Evolutionary conservation across 2,797 vertebrate species (phyloP), one percentile per base, ranked within the genome.

Genomic region (Notamacropus eugenii): DNA sequence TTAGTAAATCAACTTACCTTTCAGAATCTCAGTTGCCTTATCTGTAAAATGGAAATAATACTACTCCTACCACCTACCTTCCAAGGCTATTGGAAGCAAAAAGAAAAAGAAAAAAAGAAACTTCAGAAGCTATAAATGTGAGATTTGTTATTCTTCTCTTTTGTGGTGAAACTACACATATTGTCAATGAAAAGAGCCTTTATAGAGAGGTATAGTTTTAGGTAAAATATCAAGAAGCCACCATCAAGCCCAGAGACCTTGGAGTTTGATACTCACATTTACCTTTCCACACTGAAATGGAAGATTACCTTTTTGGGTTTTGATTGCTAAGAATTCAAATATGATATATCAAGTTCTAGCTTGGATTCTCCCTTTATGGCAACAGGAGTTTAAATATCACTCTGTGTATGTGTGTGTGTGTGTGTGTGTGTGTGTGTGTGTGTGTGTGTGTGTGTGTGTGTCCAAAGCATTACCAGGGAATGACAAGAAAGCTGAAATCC

Each of bases 401-500:
- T 52, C 46, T 46, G 46, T 46, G 46, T 82, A 6, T 82, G 19
- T 3, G n/a, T 82, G 2, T 67, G 59, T n/a, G 59, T n/a, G 34
- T 67, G 34, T 67, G 34, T 67, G 62, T 19, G 67, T 74, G 19
- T 62, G 12, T 62, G 12, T 62, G 31, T 34, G 59, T 62, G 31
- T 62, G 12, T 62, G 31, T 67, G 16, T 74, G 67, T 74, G n/a
- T 40, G n/a, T 82, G 22, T 82, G 19, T 3, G n/a, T 82, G 67
- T 40, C 19, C 67, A 46, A 82, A 40, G n/a, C n/a, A 82, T 46
- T 40, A 46, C 40, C n/a, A 24, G 40, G 67, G 67, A 82, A 52
- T 62, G 55, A 14, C 58, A n/a, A 8, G 95, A 40, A 93, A 59
- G 93, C 95, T 93, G 92, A 58, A 93, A 58, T 52, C 40, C 27